These are phyloP conservation scores for Branchellion lobata DNA, from an alignment of 2,888 invertebrate genomes.

Conservation along the genomic window DNA sequence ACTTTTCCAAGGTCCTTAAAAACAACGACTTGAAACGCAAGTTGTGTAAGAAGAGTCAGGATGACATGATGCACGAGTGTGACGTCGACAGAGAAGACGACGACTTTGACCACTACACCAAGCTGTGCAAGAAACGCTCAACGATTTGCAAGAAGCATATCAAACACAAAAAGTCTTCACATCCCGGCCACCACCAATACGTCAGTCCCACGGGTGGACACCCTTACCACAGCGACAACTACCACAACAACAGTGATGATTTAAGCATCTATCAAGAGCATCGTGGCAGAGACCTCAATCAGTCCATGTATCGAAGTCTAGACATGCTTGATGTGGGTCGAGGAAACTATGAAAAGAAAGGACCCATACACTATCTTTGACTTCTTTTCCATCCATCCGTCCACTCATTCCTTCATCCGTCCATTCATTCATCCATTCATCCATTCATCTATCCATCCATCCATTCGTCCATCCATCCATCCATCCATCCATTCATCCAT, in stretches of 20 bases:
- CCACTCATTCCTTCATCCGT: no score
- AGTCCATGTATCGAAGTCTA: not conserved
- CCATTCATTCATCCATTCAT: no score
- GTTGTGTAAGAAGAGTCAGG: not conserved
- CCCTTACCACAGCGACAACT: not conserved
- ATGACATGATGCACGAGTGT: not conserved
- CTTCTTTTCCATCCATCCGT: no score
- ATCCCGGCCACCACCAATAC: not conserved
- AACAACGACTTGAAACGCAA: constrained; percentile 7
- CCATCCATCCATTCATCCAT: no score
- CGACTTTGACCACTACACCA: not conserved
- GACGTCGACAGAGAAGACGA: not conserved
- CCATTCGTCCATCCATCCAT: no score
- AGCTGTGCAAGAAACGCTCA: not conserved
- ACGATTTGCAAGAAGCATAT: not conserved
- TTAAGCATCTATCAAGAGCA: not conserved
- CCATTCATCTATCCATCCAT: no score
- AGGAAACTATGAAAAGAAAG: not conserved
- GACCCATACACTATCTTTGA: not conserved
- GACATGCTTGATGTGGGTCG: constrained; percentile 11
- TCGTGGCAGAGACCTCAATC: not conserved
- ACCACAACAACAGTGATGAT: not conserved
- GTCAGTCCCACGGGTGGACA: no score
- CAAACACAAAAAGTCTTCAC: not conserved
- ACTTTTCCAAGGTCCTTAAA: not conserved